A percentile compares a stretch with the other conserved stretches of the same genome.
phyloP scores from a whole-genome alignment of 2,888 invertebrate species.

The Clivina fossor region DNA sequence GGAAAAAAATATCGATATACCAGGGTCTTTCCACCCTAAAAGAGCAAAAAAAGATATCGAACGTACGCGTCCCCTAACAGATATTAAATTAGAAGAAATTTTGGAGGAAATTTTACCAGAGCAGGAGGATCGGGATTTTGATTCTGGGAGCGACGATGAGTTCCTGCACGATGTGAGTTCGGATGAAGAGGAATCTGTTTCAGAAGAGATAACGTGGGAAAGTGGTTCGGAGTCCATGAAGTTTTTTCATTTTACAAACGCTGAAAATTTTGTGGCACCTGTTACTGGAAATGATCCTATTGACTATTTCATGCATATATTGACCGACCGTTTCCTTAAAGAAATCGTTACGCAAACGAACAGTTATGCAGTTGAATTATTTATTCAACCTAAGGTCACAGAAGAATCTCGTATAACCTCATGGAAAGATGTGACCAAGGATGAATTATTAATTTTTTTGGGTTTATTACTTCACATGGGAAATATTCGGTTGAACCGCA shows the following conservation, averaged over 20 bases:
- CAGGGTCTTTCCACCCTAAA: constrained; percentile 28
- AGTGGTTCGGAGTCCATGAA: neutral
- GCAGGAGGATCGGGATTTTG: constrained; percentile 25
- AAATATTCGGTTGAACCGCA: constrained; percentile 44
- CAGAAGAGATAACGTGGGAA: constrained; percentile 2
- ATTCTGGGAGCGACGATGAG: constrained; percentile 27
- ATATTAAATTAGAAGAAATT: constrained; percentile 20
- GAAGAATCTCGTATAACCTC: too few species aligned
- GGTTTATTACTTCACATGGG: constrained; percentile 46
- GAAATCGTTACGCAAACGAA: constrained; percentile 11
- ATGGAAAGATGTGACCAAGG: too few species aligned
- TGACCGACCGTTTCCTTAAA: constrained; percentile 6
- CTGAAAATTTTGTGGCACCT: too few species aligned
- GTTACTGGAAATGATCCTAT: too few species aligned
- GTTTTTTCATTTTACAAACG: too few species aligned
- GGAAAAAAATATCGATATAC: constrained; percentile 29
- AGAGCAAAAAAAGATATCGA: constrained; percentile 23
- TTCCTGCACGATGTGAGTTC: constrained; percentile 27
- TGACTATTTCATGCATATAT: too few species aligned
- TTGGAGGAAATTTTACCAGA: too few species aligned
- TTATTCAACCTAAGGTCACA: constrained; percentile 19
- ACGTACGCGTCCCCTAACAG: constrained; percentile 24
- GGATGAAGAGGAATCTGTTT: constrained; percentile 25
- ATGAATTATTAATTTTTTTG: too few species aligned
- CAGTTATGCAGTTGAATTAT: constrained; percentile 14